Percentiles rank a stretch among this genome's conserved stretches.
Evolutionary conservation across 2,888 invertebrate genomes (phyloP).

Genomic region (Steinernema hermaphroditum): DNA sequence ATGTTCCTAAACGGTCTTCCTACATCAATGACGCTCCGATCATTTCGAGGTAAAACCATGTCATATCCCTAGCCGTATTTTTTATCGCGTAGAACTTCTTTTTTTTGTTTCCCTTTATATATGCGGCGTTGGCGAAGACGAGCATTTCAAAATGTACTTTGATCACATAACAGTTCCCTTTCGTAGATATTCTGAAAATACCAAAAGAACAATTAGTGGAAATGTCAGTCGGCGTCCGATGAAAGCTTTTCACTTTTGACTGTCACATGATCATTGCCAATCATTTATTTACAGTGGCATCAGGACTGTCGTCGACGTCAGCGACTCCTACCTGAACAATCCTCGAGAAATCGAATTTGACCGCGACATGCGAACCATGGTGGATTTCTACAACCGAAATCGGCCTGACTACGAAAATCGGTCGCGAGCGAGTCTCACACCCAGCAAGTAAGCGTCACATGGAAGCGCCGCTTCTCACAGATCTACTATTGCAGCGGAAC

Average conservation of each 20-base stretch:
- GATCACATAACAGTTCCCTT: too few relatives aligned
- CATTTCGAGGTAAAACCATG: background rate
- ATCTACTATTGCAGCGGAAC: background rate
- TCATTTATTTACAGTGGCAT: conserved; percentile 24
- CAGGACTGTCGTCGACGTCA: conserved; percentile 8
- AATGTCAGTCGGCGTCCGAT: too few relatives aligned
- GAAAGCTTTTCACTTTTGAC: too few relatives aligned
- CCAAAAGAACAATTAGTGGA: too few relatives aligned
- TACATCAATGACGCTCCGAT: conserved; percentile 16
- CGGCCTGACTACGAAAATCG: conserved; percentile 33
- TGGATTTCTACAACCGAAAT: conserved; percentile 38
- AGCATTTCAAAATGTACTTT: too few relatives aligned
- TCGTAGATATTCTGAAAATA: too few relatives aligned
- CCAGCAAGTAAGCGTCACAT: background rate
- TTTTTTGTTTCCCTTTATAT: too few relatives aligned
- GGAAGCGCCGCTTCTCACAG: background rate
- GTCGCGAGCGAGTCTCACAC: conserved; percentile 33
- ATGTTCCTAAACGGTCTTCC: background rate
- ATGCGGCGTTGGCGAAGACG: too few relatives aligned
- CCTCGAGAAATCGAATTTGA: conserved; percentile 40
- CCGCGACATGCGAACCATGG: conserved; percentile 44
- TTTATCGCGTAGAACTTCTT: too few relatives aligned
- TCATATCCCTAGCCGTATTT: background rate
- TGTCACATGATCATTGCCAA: too few relatives aligned
- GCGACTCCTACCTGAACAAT: conserved; percentile 26